Percentiles rank a stretch among this genome's conserved stretches.
phyloP scores from a whole-genome alignment of 2,797 vertebrate species.

The Distichodus sexfasciatus region DNA sequence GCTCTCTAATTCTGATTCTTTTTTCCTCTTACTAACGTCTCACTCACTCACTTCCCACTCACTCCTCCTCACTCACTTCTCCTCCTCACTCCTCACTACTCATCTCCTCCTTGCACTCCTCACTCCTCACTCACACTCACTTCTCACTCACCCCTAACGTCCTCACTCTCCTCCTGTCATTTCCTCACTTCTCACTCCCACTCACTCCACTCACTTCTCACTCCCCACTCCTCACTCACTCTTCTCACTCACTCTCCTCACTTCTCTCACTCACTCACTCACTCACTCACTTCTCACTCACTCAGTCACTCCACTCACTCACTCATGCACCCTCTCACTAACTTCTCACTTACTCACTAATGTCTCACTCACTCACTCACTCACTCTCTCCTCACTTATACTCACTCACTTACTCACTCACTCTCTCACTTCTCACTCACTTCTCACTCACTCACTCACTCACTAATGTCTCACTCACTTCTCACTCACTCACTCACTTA shows the following conservation, averaged over 20 bases:
- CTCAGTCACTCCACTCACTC: no score
- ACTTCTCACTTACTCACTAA: no score
- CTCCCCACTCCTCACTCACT: background rate
- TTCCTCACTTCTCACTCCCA: background rate
- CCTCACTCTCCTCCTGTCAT: background rate
- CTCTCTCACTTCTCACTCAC: no score
- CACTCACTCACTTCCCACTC: background rate
- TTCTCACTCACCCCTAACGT: constrained; percentile 24
- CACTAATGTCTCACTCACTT: no score
- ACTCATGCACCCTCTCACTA: background rate
- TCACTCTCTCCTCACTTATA: constrained; percentile 21
- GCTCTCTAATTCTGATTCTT: no score
- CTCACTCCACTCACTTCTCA: no score
- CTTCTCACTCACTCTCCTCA: no score
- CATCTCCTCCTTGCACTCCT: background rate
- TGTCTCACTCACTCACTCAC: no score
- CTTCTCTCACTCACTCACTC: constrained; percentile 2
- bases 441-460: background rate
- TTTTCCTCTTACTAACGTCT: no score
- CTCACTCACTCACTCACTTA: no score
- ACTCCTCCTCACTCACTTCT: no score
- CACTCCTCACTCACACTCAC: background rate
- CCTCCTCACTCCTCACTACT: constrained; percentile 13
- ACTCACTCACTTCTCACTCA: background rate
- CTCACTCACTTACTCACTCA: no score